A percentile compares a stretch with the other conserved stretches of the same genome.
Conservation (phyloP, 2,888 invertebrate species). For the Amaurobius ferox region DNA sequence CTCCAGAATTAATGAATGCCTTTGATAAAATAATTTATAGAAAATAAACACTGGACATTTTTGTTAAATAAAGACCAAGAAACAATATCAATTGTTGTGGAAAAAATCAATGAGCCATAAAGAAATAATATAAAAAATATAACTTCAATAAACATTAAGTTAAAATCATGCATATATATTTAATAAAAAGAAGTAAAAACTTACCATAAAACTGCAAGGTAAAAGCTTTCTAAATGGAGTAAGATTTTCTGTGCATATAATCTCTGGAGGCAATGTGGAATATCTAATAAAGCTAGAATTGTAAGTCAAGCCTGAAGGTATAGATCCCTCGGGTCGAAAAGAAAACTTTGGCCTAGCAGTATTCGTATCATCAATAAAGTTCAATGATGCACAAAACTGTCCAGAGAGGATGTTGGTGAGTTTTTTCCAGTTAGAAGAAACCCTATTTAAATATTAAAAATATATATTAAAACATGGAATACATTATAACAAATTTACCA, state of each 20-base stretch:
- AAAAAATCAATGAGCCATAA: too few species aligned
- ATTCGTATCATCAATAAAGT: conserved; percentile 91
- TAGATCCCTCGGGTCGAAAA: conserved; percentile 86
- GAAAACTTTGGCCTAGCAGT: conserved; percentile 90
- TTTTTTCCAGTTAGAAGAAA: conserved; percentile 85
- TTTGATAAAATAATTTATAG: too few species aligned
- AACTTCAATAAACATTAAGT: too few species aligned
- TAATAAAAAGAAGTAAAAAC: not conserved
- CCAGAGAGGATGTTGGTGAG: conserved; percentile 93
- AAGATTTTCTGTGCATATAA: conserved; percentile 98
- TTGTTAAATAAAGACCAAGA: too few species aligned
- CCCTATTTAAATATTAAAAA: conserved; percentile 20
- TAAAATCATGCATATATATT: too few species aligned
- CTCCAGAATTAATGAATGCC: too few species aligned
- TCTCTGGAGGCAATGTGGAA: conserved; percentile 94
- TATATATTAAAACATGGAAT: too few species aligned
- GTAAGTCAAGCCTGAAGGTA: conserved; percentile 80
- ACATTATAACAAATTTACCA: too few species aligned
- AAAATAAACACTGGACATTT: too few species aligned
- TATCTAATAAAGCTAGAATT: conserved; percentile 81
- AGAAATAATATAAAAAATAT: too few species aligned
- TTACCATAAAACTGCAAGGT: conserved; percentile 88
- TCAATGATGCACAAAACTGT: conserved; percentile 95
- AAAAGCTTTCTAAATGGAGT: conserved; percentile 98
- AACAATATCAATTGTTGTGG: too few species aligned